Evolutionary conservation across 53 echinoderm and acorn worm genomes (phyloP).

Genomic region (Paracentrotus lividus): DNA sequence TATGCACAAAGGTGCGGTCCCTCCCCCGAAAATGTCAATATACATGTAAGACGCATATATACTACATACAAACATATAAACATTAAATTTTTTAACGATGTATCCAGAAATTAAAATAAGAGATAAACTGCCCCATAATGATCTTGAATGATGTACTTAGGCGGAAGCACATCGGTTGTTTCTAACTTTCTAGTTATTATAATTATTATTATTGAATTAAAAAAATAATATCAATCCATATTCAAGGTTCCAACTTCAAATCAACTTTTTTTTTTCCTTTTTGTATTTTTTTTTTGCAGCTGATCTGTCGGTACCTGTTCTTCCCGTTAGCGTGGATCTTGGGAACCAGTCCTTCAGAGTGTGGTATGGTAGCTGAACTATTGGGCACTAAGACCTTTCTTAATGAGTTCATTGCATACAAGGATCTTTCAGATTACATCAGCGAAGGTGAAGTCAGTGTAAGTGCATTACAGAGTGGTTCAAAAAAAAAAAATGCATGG

Average conservation of each 20-base stretch:
- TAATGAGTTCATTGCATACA: constrained; percentile 94
- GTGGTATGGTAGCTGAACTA: constrained; percentile 86
- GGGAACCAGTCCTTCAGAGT: constrained; percentile 82
- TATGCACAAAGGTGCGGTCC: no score
- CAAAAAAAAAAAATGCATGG: no score
- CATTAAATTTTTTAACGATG: no score
- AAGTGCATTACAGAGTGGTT: no score
- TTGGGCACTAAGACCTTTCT: constrained; percentile 93
- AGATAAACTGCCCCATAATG: no score
- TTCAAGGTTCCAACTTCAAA: neutral
- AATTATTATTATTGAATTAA: constrained; percentile 11
- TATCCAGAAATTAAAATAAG: no score
- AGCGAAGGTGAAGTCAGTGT: constrained; percentile 78
- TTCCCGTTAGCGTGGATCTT: constrained; percentile 97
- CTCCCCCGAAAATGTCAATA: no score
- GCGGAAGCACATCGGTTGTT: no score
- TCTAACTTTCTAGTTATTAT: constrained; percentile 89
- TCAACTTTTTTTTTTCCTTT: neutral
- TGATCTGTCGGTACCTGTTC: constrained; percentile 89
- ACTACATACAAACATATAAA: no score
- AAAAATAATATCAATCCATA: no score
- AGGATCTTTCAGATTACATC: constrained; percentile 71
- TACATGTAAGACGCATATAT: no score
- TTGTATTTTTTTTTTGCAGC: constrained; percentile 49
- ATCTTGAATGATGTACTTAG: no score